Percentiles rank a stretch among this genome's conserved stretches.
These are phyloP conservation scores for Meliscaeva auricollis DNA, from an alignment of 2,888 invertebrate species.

Conservation along the genomic window DNA sequence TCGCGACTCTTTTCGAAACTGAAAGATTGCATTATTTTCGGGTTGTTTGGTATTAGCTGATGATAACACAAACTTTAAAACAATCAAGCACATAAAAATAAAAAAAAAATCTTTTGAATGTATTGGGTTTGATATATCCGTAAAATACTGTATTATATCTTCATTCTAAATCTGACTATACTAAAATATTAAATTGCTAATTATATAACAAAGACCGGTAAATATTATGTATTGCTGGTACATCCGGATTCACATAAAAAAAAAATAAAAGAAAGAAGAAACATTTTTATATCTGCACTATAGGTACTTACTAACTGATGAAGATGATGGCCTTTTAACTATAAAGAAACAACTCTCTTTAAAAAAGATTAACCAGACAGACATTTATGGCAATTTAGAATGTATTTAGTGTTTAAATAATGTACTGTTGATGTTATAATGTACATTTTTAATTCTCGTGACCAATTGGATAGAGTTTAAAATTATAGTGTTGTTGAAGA, in stretches of 20 bases:
- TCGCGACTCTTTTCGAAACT: no score
- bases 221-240: constrained; percentile 40
- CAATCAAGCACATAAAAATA: no score
- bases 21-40: no score
- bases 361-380: background rate
- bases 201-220: constrained; percentile 55
- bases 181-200: constrained; percentile 5
- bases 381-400: constrained; percentile 50
- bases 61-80: no score
- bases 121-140: background rate
- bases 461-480: constrained; percentile 28
- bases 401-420: constrained; percentile 35
- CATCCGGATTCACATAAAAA: constrained; percentile 62
- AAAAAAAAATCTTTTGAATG: no score
- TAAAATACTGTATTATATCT: constrained; percentile 1
- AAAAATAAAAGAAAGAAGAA: constrained; percentile 38
- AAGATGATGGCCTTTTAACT: constrained; percentile 12
- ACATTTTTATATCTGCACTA: constrained; percentile 1
- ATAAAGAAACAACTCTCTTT: background rate
- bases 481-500: constrained; percentile 65
- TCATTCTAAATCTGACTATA: constrained; percentile 43
- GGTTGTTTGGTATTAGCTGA: no score
- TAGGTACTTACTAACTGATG: no score
- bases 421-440: constrained; percentile 36
- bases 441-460: background rate